phyloP scores from a whole-genome alignment of 1,140 invertebrate genomes.

The Magallana ariakensis region DNA sequence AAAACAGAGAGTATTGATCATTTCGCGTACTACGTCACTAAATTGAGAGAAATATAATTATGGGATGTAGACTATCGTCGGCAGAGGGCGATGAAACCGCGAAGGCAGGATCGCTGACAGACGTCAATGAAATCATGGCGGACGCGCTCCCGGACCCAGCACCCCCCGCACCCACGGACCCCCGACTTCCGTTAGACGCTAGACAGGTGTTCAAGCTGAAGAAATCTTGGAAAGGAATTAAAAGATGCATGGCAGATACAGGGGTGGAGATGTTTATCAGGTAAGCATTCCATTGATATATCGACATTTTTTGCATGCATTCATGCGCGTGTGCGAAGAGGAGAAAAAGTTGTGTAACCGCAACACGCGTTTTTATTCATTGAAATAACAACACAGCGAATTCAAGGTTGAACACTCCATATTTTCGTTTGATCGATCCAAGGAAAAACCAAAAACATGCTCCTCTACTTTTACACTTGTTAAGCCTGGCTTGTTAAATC shows the following conservation, averaged over 20 bases:
- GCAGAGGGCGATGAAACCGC: slow-evolving; percentile 37
- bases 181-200: slow-evolving; percentile 71
- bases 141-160: slow-evolving; percentile 69
- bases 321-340: background rate
- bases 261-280: slow-evolving; percentile 78
- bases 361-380: too few species aligned
- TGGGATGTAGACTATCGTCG: slow-evolving; percentile 57
- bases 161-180: slow-evolving; percentile 70
- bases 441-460: too few species aligned
- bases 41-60: slow-evolving; percentile 48
- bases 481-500: too few species aligned
- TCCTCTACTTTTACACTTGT: too few species aligned
- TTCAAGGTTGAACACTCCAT: too few species aligned
- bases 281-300: slow-evolving; percentile 58
- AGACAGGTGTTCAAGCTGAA: slow-evolving; percentile 77
- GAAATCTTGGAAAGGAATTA: slow-evolving; percentile 78
- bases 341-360: too few species aligned
- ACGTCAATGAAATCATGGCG: slow-evolving; percentile 63
- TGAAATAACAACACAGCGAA: too few species aligned
- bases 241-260: slow-evolving; percentile 73
- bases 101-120: slow-evolving; percentile 47
- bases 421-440: too few species aligned
- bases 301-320: slow-evolving; percentile 11
- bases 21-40: slow-evolving; percentile 39
- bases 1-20: slow-evolving; percentile 1